phyloP scores from a whole-genome alignment of 2,888 invertebrate genomes.

The Drosophila conformis region DNA sequence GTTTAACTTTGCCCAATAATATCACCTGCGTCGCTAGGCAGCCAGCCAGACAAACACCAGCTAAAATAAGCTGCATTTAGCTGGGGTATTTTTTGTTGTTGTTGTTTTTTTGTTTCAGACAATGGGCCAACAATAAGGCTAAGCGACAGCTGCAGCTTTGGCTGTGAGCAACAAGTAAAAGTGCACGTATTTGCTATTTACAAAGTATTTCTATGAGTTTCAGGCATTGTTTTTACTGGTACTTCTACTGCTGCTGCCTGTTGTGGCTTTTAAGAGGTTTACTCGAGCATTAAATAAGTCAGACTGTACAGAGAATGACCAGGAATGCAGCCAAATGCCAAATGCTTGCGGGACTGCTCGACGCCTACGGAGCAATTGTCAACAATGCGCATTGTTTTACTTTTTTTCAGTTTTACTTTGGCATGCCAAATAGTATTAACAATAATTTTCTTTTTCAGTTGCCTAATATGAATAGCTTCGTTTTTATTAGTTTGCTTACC shows the following conservation, averaged over 20 bases:
- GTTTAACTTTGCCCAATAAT: constrained; percentile 75
- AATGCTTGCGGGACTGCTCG: constrained; percentile 36
- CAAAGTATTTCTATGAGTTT: constrained; percentile 71
- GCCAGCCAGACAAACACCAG: constrained; percentile 33
- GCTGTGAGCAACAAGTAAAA: constrained; percentile 66
- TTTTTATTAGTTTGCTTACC: constrained; percentile 16
- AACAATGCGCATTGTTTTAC: constrained; percentile 67
- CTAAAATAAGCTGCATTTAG: constrained; percentile 67
- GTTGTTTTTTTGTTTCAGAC: constrained; percentile 20
- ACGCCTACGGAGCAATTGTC: constrained; percentile 67
- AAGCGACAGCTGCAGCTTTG: constrained; percentile 9
- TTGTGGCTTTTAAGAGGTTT: constrained; percentile 68
- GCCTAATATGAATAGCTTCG: constrained; percentile 48
- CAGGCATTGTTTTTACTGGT: constrained; percentile 59
- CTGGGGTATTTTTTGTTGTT: constrained; percentile 9
- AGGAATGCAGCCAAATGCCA: constrained; percentile 34
- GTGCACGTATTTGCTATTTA: constrained; percentile 75
- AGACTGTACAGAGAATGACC: constrained; percentile 53
- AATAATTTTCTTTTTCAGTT: constrained; percentile 58
- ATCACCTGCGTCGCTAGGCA: constrained; percentile 66
- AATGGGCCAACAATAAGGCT: constrained; percentile 37
- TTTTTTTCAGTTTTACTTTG: constrained; percentile 57
- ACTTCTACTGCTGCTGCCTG: constrained; percentile 10
- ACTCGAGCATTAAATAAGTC: constrained; percentile 79
- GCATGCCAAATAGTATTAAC: constrained; percentile 53